Percentiles rank a stretch among this genome's conserved stretches.
These are phyloP conservation scores for Drosophila willistoni DNA, from an alignment of 1,140 invertebrate species.

Conservation along the genomic window DNA sequence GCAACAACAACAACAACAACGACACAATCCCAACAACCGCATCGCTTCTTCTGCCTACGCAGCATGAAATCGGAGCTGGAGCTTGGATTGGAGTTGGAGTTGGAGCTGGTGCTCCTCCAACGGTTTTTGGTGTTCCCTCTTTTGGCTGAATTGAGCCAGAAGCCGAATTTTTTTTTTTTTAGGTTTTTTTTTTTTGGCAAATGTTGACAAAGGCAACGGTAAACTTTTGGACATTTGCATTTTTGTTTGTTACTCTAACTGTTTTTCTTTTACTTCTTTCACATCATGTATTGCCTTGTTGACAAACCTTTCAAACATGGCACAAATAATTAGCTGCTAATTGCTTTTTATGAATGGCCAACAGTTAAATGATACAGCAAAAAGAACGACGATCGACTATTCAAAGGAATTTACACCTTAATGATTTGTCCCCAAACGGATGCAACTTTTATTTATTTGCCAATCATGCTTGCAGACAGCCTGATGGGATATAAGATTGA, in stretches of 20 bases:
- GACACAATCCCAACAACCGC: conserved; percentile 8
- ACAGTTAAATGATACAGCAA: conserved; percentile 58
- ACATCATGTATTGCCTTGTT: conserved; percentile 18
- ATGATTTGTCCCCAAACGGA: conserved; percentile 11
- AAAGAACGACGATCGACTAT: conserved; percentile 8
- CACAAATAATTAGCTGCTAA: conserved; percentile 74
- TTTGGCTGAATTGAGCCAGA: conserved; percentile 1
- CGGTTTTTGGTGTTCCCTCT: conserved; percentile 30
- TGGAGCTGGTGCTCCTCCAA: conserved; percentile 1
- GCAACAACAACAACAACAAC: conserved; percentile 52
- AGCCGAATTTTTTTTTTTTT: not conserved
- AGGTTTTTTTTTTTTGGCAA: conserved; percentile 52
- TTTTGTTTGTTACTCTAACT: conserved; percentile 60
- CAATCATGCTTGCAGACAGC: not conserved
- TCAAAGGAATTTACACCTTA: conserved; percentile 4
- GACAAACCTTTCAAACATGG: conserved; percentile 47
- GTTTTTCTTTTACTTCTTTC: conserved; percentile 27
- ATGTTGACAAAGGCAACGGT: conserved; percentile 75
- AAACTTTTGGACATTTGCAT: conserved; percentile 49
- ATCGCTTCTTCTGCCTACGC: conserved; percentile 52
- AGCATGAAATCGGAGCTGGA: conserved; percentile 14
- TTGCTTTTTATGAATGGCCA: conserved; percentile 67
- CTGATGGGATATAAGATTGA: not conserved
- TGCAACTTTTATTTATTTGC: not conserved
- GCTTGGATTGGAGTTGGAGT: not conserved